phyloP scores from a whole-genome alignment of 2,888 invertebrate species.

The Heteropelma amictum region DNA sequence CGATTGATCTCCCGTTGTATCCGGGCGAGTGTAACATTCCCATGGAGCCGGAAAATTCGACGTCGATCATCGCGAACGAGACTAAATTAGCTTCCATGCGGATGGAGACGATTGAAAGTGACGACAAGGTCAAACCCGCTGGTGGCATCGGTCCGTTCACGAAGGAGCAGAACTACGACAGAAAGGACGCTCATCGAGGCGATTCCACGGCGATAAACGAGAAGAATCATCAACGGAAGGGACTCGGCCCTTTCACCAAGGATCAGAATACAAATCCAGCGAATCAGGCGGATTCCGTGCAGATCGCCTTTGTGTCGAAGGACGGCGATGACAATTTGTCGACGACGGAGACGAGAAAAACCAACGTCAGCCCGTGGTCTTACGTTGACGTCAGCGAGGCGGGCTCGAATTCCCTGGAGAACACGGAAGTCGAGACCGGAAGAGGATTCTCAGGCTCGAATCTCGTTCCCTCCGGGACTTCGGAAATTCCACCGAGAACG shows the following conservation, averaged over 20 bases:
- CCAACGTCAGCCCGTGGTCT: slow-evolving; percentile 68
- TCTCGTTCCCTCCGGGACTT: slow-evolving; percentile 53
- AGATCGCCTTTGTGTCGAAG: slow-evolving; percentile 37
- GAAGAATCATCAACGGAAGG: slow-evolving; percentile 59
- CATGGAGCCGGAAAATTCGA: slow-evolving; percentile 75
- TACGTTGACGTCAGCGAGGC: slow-evolving; percentile 70
- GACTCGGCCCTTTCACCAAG: slow-evolving; percentile 73
- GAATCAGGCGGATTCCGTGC: slow-evolving; percentile 32
- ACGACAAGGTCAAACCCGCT: slow-evolving; percentile 13
- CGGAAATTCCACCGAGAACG: slow-evolving; percentile 10
- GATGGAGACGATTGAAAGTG: slow-evolving; percentile 33
- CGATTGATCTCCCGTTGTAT: slow-evolving; percentile 86
- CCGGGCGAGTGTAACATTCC: slow-evolving; percentile 88
- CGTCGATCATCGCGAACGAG: slow-evolving; percentile 39
- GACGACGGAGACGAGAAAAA: slow-evolving; percentile 34
- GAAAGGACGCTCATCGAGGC: slow-evolving; percentile 55
- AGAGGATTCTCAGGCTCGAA: slow-evolving; percentile 70
- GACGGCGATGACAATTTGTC: slow-evolving; percentile 33
- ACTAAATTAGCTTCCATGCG: slow-evolving; percentile 42
- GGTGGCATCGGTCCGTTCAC: slow-evolving; percentile 71
- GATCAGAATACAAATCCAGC: slow-evolving; percentile 62
- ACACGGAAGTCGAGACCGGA: slow-evolving; percentile 68
- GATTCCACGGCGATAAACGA: slow-evolving; percentile 51
- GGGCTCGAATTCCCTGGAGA: slow-evolving; percentile 74
- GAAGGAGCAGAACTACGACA: slow-evolving; percentile 71